Evolutionary conservation across 1,140 invertebrate genomes (phyloP).

Genomic region (Aradophagus sp.): DNA sequence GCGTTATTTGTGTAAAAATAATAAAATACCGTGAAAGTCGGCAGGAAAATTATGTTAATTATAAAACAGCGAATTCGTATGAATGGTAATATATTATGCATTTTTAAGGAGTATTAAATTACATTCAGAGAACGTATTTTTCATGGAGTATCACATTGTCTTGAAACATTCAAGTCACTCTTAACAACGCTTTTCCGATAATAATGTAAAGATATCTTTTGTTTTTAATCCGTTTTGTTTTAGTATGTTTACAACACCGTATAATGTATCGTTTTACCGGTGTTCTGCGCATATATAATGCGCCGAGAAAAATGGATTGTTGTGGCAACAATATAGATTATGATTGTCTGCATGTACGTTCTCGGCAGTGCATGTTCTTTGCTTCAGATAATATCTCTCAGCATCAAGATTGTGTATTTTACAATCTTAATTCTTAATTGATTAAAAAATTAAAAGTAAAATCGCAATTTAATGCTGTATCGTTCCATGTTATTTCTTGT

Average conservation of each 20-base stretch:
- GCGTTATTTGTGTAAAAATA: conserved; percentile 9
- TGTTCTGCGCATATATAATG: conserved; percentile 19
- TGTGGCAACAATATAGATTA: conserved; percentile 31
- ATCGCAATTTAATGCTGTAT: neutral
- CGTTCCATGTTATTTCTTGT: too few relatives aligned
- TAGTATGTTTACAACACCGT: conserved; percentile 6
- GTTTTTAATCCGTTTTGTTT: conserved; percentile 20
- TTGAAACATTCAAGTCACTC: conserved; percentile 13
- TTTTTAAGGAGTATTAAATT: conserved; percentile 41
- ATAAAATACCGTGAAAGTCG: neutral
- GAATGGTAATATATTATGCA: conserved; percentile 12
- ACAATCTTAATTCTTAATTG: conserved; percentile 24
- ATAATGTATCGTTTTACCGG: conserved; percentile 24
- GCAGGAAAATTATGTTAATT: conserved; percentile 18
- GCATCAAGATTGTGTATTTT: conserved; percentile 26
- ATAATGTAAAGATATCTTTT: conserved; percentile 24
- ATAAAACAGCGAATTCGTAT: conserved; percentile 20
- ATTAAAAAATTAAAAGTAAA: too few relatives aligned
- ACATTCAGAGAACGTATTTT: conserved; percentile 23
- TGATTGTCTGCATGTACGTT: conserved; percentile 19
- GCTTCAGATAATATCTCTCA: conserved; percentile 27
- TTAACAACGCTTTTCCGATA: conserved; percentile 13
- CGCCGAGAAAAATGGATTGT: conserved; percentile 15
- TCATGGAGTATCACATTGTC: conserved; percentile 26
- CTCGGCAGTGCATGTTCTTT: conserved; percentile 6